phyloP scores from a whole-genome alignment of 2,888 invertebrate species.

The Cheilosia pagana region DNA sequence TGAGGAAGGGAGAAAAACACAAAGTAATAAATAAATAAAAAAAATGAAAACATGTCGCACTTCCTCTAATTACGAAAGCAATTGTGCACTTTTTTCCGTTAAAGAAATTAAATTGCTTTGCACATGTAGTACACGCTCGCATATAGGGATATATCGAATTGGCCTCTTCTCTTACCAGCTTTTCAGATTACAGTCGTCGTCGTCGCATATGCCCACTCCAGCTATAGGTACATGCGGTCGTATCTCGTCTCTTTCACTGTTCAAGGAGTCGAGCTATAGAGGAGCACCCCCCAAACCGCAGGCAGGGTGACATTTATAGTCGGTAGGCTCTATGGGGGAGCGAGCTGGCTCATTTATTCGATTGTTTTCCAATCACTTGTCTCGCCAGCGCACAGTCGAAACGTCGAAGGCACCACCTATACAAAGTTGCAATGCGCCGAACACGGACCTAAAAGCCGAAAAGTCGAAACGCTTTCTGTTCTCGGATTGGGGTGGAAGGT shows the following conservation, averaged over 20 bases:
- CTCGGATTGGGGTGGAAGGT: conserved; percentile 64
- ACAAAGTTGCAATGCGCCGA: conserved; percentile 9
- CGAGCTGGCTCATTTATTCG: neutral
- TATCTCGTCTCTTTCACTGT: neutral
- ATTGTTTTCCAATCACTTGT: no score
- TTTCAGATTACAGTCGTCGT: conserved; percentile 1
- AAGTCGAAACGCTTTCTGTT: conserved; percentile 49
- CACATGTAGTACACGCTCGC: conserved; percentile 37
- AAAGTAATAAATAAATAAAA: conserved; percentile 45
- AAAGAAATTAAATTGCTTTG: conserved; percentile 72
- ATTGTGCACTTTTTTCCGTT: conserved; percentile 70
- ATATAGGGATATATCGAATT: neutral
- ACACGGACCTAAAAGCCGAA: conserved; percentile 39
- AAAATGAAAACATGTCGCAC: conserved; percentile 73
- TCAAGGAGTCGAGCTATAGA: neutral
- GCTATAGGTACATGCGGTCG: neutral
- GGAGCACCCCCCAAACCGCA: no score
- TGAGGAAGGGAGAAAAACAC: conserved; percentile 49
- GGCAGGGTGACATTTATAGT: neutral
- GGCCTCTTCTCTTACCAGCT: conserved; percentile 42
- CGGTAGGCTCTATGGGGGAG: neutral
- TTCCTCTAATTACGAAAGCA: conserved; percentile 73
- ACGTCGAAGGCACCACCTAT: neutral
- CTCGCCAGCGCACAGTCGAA: no score
- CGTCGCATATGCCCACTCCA: no score